Evolutionary conservation across 1,140 invertebrate genomes (phyloP), one percentile per base, ranked within the genome.

Genomic region (Pseudoatta argentina): DNA sequence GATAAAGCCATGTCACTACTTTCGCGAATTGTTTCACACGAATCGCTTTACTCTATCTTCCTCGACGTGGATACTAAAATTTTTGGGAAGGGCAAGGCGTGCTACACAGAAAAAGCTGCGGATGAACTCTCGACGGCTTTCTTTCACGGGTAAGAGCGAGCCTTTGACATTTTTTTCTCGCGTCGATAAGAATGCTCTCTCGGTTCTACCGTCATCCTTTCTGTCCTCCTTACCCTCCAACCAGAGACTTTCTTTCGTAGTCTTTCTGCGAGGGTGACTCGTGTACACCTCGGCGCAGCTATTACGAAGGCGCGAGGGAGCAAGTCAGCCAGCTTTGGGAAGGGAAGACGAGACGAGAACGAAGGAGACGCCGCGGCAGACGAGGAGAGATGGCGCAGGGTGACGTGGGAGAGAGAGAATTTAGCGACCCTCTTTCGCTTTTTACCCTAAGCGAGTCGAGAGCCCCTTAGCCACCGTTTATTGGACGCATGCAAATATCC

Each of bases 401-500:
- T 51, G 59, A 59, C 53, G 55, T 16, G 72, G 72, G 61, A 53
- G 57, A 82, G 79, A 87, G 90, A 85, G 88, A 93, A 92, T 89
- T 94, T 93, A 92, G 93, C 93, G 91, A 94, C 92, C 93, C 93
- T 94, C 94, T 94, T 94, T 93, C 90, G 91, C 93, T 94, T 94
- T 94, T 94, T 94, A 94, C 94, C 94, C 93, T 93, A 94, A 94
- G 93, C 94, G 92, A 94, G 91, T 94, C 92, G 94, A 94, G 93
- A 94, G 94, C 93, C 94, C 94, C 94, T 95, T 94, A 95, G 93
- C 94, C 93, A 94, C 93, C 95, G 94, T 95, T 95, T 95, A 95
- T 95, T 95, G 94, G 95, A 95, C 94, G 95, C 94, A 95, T 95
- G 95, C 95, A 95, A 95, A 95, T 95, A 95, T 94, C 95, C 95